Conservation (phyloP, 2,797 vertebrate species). For the Danio albolineatus region DNA sequence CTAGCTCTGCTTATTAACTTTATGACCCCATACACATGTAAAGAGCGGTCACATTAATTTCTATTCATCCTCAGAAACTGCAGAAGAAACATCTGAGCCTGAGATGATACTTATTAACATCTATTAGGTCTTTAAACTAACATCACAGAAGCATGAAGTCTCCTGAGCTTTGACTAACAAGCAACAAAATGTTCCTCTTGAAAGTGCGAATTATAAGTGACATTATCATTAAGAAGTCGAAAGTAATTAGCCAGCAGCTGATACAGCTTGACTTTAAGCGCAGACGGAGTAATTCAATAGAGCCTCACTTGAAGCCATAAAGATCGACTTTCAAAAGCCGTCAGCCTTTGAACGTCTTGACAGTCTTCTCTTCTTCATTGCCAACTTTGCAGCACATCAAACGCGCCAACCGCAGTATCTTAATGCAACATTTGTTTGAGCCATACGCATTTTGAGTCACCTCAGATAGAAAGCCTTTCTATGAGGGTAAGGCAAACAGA, state of each 20-base stretch:
- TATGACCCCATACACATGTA: neutral
- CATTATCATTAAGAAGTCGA: constrained; percentile 30
- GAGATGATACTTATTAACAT: neutral
- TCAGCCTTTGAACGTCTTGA: constrained; percentile 37
- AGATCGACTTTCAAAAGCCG: constrained; percentile 46
- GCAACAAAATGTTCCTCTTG: neutral
- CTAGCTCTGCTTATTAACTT: neutral
- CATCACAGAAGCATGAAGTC: constrained; percentile 1
- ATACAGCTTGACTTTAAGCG: constrained; percentile 32
- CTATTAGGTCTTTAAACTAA: neutral
- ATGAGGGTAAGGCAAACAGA: constrained; percentile 45
- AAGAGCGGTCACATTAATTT: neutral
- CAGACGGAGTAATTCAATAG: constrained; percentile 26
- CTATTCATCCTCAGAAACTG: neutral
- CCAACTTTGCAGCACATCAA: constrained; percentile 48
- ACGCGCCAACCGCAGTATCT: constrained; percentile 44
- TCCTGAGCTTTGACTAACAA: constrained; percentile 13
- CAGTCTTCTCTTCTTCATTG: constrained; percentile 35
- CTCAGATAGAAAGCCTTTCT: constrained; percentile 54
- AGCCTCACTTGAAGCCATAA: constrained; percentile 13
- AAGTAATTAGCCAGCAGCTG: constrained; percentile 20
- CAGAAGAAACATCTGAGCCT: neutral
- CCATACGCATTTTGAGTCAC: constrained; percentile 56
- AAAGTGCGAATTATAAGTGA: constrained; percentile 25
- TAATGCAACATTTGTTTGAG: constrained; percentile 64